Percentiles rank a stretch among this genome's conserved stretches.
Evolutionary conservation across 2,888 invertebrate species (phyloP).

Genomic region (Chymomyza procnemis): DNA sequence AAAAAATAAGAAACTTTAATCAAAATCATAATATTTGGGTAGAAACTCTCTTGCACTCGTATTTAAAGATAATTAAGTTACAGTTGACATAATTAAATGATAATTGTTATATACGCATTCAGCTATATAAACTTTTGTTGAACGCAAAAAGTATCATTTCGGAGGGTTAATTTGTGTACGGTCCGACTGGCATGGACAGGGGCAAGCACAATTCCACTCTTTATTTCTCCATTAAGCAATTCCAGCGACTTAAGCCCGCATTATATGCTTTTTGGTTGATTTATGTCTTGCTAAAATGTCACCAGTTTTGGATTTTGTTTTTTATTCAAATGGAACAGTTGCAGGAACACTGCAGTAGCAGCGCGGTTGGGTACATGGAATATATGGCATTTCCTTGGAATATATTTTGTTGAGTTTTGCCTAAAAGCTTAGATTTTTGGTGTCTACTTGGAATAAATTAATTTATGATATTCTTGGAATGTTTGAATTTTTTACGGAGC

Average conservation of each 20-base stretch:
- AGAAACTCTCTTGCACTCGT: slow-evolving; percentile 40
- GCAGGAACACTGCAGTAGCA: neutral
- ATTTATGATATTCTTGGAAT: neutral
- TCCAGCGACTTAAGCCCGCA: slow-evolving; percentile 66
- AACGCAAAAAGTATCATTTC: slow-evolving; percentile 7
- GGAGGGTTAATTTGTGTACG: slow-evolving; percentile 66
- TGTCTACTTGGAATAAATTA: slow-evolving; percentile 13
- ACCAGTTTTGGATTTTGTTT: slow-evolving; percentile 46
- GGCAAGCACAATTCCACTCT: neutral
- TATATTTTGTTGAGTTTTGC: slow-evolving; percentile 26
- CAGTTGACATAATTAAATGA: slow-evolving; percentile 74
- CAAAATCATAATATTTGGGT: slow-evolving; percentile 28
- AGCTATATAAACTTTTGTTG: slow-evolving; percentile 20
- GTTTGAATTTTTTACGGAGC: neutral
- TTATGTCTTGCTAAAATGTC: slow-evolving; percentile 68
- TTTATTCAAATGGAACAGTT: slow-evolving; percentile 47
- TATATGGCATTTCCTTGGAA: neutral
- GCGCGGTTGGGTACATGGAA: too few relatives aligned
- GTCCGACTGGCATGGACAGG: slow-evolving; percentile 40
- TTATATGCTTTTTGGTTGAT: slow-evolving; percentile 64
- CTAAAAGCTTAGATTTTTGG: slow-evolving; percentile 14
- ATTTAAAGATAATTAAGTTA: slow-evolving; percentile 70
- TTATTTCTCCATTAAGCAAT: slow-evolving; percentile 4
- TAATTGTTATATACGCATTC: slow-evolving; percentile 53
- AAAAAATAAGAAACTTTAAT: slow-evolving; percentile 42